A percentile compares a stretch with the other conserved stretches of the same genome.
Conservation (phyloP, 2,888 invertebrate genomes). For the Zelleria hepariella region DNA sequence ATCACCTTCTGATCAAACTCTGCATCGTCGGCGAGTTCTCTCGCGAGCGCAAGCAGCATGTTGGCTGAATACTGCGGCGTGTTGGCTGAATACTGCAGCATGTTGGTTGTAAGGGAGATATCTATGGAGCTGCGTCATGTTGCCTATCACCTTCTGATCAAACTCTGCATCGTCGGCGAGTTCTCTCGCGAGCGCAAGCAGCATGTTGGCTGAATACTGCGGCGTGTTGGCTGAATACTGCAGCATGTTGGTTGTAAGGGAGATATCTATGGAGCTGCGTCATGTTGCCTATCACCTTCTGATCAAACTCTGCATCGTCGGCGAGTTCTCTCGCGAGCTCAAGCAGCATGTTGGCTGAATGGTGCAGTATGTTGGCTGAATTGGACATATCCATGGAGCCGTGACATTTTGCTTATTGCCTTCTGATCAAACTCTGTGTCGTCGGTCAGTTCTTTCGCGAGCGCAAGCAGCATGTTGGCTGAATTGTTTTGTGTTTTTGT, state of each 20-base stretch:
- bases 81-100: conserved; percentile 75
- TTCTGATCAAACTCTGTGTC: conserved; percentile 25
- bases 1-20: conserved; percentile 20
- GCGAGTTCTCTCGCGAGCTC: conserved; percentile 58
- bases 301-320: conserved; percentile 32
- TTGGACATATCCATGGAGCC: conserved; percentile 74
- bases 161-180: conserved; percentile 39
- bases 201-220: conserved; percentile 77
- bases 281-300: conserved; percentile 52
- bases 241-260: no score
- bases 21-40: conserved; percentile 42
- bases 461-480: conserved; percentile 74
- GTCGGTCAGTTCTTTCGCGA: conserved; percentile 54
- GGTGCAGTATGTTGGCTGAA: conserved; percentile 72
- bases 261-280: conserved; percentile 71
- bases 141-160: conserved; percentile 17
- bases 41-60: conserved; percentile 70
- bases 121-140: no score
- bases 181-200: conserved; percentile 63
- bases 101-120: conserved; percentile 74
- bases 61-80: conserved; percentile 77
- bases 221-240: conserved; percentile 73
- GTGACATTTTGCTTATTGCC: conserved; percentile 39
- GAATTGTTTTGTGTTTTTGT: no score
- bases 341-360: conserved; percentile 76